phyloP scores from a whole-genome alignment of 1,140 invertebrate genomes.

The Temnothorax curvispinosus region DNA sequence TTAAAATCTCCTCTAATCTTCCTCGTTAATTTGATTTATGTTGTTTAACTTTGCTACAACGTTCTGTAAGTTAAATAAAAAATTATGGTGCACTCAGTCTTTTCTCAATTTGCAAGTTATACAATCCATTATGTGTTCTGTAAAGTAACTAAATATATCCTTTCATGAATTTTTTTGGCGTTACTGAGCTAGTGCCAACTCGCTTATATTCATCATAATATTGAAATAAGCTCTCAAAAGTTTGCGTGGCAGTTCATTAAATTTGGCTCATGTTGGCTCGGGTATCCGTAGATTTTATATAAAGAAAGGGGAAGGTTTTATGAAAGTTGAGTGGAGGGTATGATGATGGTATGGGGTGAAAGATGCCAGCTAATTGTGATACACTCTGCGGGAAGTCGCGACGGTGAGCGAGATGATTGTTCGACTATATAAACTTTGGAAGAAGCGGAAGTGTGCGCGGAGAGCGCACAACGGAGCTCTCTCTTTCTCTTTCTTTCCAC shows the following conservation, averaged over 20 bases:
- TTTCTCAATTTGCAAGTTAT: conserved; percentile 20
- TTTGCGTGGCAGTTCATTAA: conserved; percentile 63
- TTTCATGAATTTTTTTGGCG: conserved; percentile 8
- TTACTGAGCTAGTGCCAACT: conserved; percentile 5
- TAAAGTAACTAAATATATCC: conserved; percentile 15
- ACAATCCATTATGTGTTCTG: neutral
- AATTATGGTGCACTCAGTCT: neutral
- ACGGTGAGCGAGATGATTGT: conserved; percentile 36
- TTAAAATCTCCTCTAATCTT: neutral
- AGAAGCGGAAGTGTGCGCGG: conserved; percentile 13
- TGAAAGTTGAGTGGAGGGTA: conserved; percentile 36
- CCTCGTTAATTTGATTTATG: neutral
- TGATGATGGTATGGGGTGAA: conserved; percentile 65
- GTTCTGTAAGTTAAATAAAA: neutral
- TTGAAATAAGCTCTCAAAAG: conserved; percentile 78
- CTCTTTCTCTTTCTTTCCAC: neutral
- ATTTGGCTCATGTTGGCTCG: conserved; percentile 39
- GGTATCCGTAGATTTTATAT: conserved; percentile 60
- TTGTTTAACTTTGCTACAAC: neutral
- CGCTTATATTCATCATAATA: conserved; percentile 76
- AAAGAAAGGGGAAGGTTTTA: conserved; percentile 65
- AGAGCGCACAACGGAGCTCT: neutral
- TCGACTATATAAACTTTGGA: conserved; percentile 41
- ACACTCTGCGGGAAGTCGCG: conserved; percentile 81
- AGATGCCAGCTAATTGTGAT: conserved; percentile 82